Percentiles rank a stretch among this genome's conserved stretches.
Evolutionary conservation across 53 echinoderm and acorn worm genomes (phyloP).

Genomic region (Stichopus horrens): DNA sequence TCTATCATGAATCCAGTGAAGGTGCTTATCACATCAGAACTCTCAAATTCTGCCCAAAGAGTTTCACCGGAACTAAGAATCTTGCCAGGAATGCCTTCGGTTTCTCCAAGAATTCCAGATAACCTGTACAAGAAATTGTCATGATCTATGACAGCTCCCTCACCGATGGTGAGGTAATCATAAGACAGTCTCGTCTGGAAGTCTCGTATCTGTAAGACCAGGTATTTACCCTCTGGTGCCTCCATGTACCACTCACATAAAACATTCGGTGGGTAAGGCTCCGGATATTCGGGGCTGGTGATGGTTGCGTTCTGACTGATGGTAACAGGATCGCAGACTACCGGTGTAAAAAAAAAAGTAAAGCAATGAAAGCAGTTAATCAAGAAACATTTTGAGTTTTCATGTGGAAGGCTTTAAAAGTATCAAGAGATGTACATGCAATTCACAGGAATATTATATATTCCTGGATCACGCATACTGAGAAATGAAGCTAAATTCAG

Average conservation of each 20-base stretch:
- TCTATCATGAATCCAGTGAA: constrained; percentile 13
- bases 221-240: constrained; percentile 51
- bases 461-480: no score
- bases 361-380: not conserved
- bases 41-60: constrained; percentile 20
- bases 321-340: constrained; percentile 23
- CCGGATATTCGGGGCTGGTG: constrained; percentile 61
- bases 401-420: no score
- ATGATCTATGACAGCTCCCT: constrained; percentile 20
- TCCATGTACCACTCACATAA: constrained; percentile 63
- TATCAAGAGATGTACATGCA: no score
- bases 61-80: not conserved
- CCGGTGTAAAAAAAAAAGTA: not conserved
- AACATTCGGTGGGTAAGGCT: constrained; percentile 63
- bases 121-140: constrained; percentile 38
- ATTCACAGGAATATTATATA: no score
- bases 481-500: no score
- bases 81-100: constrained; percentile 8
- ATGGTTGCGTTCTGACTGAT: constrained; percentile 37
- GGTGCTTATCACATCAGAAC: not conserved
- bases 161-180: constrained; percentile 50
- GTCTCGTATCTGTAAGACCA: constrained; percentile 49
- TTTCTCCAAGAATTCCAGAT: constrained; percentile 15
- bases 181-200: constrained; percentile 44
- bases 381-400: no score